Evolutionary conservation across 2,888 invertebrate genomes (phyloP), one percentile per base, ranked within the genome.

Genomic region (Drosophila greeni): DNA sequence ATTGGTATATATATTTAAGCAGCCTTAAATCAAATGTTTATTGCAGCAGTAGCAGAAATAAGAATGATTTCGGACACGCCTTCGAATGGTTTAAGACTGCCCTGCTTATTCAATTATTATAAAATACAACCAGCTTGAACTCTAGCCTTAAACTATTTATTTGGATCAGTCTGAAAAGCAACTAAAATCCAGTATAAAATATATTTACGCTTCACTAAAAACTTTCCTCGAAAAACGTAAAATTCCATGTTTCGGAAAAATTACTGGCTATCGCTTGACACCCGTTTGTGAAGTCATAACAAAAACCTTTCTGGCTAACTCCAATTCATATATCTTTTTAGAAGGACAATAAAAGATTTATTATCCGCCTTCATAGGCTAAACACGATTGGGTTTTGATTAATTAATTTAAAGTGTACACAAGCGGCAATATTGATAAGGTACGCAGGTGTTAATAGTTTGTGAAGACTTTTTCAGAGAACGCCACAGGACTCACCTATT

Each of bases 401-500:
- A 26, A 29, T 16, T 6, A 16, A 29, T 16, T 23, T 56, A 20
- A 14, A 26, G 34, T 11, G 11, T 26, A 26, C 53, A 23, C 36
- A 20, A 26, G n/a, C 47, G 7, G 8, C n/a, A 8, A 8, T 16
- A 7, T 31, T 39, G 23, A 18, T 23, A 29, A 16, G 14, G 14
- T 31, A 31, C 24, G 24, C 40, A 36, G 14, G 43, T 55, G 36
- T 14, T 45, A 31, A 33, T 42, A 53, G 3, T 1, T 2, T 8
- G 3, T 1, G 11, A 14, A 16, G 18, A 26, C 11, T 26, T 12
- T 20, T 11, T 26, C 26, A n/a, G 7, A 18, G 24, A n/a, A 20
- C 3, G 2, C 2, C 26, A 5, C 23, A 31, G 20, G 14, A 54
- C 70, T 72, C 26, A 66, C 70, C 66, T 62, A 59, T 55, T 56